Evolutionary conservation across 2,888 invertebrate species (phyloP).

Genomic region (Chalcosyrphus nemorum): DNA sequence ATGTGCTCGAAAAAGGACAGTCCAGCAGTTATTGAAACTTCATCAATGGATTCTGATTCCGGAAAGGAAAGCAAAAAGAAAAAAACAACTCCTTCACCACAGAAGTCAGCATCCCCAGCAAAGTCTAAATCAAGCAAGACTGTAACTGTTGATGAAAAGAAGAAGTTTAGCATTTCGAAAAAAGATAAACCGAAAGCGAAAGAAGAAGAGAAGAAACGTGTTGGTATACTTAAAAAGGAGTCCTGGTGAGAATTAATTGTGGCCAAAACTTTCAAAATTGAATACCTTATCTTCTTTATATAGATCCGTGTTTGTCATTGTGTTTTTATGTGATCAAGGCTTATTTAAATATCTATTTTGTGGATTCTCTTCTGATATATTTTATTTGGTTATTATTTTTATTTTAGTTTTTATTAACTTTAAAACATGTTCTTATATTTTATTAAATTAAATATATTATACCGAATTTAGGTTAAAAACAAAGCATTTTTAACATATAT

Average conservation of each 20-base stretch:
- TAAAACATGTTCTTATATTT: no score
- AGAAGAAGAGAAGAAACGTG: background rate
- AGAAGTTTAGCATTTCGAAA: conserved; percentile 36
- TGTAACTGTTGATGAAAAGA: conserved; percentile 36
- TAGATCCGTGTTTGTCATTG: background rate
- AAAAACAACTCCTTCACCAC: background rate
- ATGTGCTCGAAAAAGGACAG: background rate
- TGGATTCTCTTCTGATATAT: background rate
- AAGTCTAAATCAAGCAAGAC: conserved; percentile 8
- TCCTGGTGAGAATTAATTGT: background rate
- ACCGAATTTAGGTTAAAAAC: no score
- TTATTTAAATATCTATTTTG: background rate
- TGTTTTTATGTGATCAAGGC: background rate
- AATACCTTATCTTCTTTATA: background rate
- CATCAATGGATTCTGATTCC: conserved; percentile 48
- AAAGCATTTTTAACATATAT: no score
- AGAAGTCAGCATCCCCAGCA: background rate
- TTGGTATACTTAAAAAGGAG: conserved; percentile 20
- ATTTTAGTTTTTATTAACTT: no score
- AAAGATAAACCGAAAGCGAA: conserved; percentile 15
- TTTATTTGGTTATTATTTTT: no score
- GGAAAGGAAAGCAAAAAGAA: conserved; percentile 31
- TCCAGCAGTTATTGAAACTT: conserved; percentile 59
- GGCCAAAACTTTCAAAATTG: background rate
- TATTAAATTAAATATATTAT: no score